phyloP scores from a whole-genome alignment of 2,888 invertebrate genomes.

The Zaprionus bogoriensis region DNA sequence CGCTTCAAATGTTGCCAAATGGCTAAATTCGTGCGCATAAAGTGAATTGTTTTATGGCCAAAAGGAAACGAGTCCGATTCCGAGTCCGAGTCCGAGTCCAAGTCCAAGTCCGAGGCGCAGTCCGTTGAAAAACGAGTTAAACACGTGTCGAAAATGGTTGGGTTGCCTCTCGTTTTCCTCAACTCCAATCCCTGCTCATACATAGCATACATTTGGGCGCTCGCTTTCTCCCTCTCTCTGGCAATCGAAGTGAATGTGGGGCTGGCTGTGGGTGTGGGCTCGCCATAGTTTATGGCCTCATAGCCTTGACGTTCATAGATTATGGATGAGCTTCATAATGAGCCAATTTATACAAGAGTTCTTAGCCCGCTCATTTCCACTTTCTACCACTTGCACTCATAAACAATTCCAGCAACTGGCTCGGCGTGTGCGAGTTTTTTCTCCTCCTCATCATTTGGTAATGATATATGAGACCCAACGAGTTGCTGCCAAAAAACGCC shows the following conservation, averaged over 20 bases:
- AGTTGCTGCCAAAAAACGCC: constrained; percentile 67
- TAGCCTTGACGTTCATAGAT: constrained; percentile 70
- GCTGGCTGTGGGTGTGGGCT: no score
- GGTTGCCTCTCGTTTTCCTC: constrained; percentile 7
- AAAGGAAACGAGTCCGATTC: constrained; percentile 10
- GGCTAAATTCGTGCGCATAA: constrained; percentile 76
- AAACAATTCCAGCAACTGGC: constrained; percentile 54
- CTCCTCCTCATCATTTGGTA: no score
- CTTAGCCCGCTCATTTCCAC: constrained; percentile 29
- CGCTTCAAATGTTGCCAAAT: constrained; percentile 71
- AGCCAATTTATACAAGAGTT: constrained; percentile 78
- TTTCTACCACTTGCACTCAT: constrained; percentile 33
- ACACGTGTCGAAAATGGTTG: constrained; percentile 75
- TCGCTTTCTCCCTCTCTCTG: not conserved
- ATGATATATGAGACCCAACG: constrained; percentile 74
- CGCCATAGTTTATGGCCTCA: constrained; percentile 66
- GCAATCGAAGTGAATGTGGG: constrained; percentile 66
- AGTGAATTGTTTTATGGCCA: constrained; percentile 74
- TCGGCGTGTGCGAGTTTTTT: not conserved
- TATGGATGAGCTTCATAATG: constrained; percentile 79
- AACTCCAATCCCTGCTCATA: not conserved
- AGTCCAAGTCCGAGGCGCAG: constrained; percentile 14
- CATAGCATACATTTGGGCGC: constrained; percentile 54
- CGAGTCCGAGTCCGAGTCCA: not conserved
- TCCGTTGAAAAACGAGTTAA: constrained; percentile 76